Base-by-base conservation (phyloP, 2,888 invertebrate genomes). In the Gryllus longicercus region DNA sequence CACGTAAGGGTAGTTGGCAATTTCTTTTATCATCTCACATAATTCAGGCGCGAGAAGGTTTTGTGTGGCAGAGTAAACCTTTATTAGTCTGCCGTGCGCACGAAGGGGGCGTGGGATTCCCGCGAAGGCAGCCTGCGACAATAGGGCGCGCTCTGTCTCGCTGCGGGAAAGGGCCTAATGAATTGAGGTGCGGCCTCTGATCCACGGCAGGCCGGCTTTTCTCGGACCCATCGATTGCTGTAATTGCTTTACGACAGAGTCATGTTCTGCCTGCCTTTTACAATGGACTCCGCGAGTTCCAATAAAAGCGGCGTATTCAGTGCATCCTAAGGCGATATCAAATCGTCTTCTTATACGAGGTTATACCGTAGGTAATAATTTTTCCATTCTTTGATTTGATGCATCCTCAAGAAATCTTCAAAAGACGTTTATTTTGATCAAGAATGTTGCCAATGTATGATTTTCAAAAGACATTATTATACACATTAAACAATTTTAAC, bases 1-100 rank as follows among this genome's bases (percentile, higher is more conserved):
- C 63, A 63, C 63, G 63, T 63, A 63, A 63, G n/a, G 63, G 63
- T 18, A n/a, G 63, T 18, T n/a, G 63, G 63, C 14, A 63, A 63
- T n/a, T 63, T 63, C 63, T 63, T 63, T 63, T 63, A 63, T 63
- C 63, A 63, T 63, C 63, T 63, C 63, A 63, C 63, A 63, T 63
- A 63, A 63, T n/a, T 63, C 63, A 63, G 63, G 14, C 63, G 16
- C 63, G 16, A 14, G 63, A 1, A 5, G 16, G 38, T 38, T 38
- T 63, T 63, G 63, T 63, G 63, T n/a, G 63, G 63, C 14, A 63
- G 63, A 63, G 63, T 63, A 63, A 14, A 18, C 63, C 63, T 63
- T 63, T 63, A 63, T 63, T 63, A 63, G 63, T 63, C n/a, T 63
- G 1, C 63, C 63, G 5, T 1, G 63, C 12, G 38, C 63, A 63